These are phyloP conservation scores for Agrotis clavis DNA, from an alignment of 2,888 invertebrate species.

Conservation along the genomic window DNA sequence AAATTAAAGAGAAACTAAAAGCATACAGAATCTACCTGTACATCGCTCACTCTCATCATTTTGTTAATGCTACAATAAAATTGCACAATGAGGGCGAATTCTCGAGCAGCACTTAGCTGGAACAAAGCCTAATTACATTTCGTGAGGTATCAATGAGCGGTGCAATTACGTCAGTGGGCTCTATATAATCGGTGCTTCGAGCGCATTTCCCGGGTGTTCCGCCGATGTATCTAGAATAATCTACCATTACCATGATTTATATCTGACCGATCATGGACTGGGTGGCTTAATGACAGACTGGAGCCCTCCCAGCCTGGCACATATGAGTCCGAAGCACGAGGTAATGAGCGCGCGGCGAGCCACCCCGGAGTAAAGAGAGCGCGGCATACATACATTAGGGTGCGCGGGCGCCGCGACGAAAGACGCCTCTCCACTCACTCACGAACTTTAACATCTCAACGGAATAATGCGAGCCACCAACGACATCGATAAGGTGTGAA, in stretches of 20 bases:
- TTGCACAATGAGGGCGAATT: constrained; percentile 80
- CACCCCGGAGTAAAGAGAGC: constrained; percentile 62
- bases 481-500: constrained; percentile 59
- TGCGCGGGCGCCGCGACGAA: constrained; percentile 20
- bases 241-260: constrained; percentile 90
- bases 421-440: constrained; percentile 24
- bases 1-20: constrained; percentile 22
- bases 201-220: constrained; percentile 87
- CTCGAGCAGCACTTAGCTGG: constrained; percentile 80
- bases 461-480: constrained; percentile 44
- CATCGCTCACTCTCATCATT: constrained; percentile 73
- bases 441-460: constrained; percentile 21
- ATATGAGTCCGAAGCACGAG: constrained; percentile 75
- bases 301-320: constrained; percentile 76
- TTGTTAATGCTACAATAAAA: constrained; percentile 81
- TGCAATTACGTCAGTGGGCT: constrained; percentile 86
- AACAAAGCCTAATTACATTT: constrained; percentile 89
- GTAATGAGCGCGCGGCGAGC: constrained; percentile 75
- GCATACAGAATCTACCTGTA: constrained; percentile 21
- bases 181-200: constrained; percentile 84
- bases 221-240: constrained; percentile 88
- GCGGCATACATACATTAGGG: constrained; percentile 35
- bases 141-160: constrained; percentile 89
- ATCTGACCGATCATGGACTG: constrained; percentile 85
- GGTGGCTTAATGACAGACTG: constrained; percentile 86